Base-by-base conservation (phyloP, 2,888 invertebrate genomes). In the Sarcophaga caerulescens region DNA sequence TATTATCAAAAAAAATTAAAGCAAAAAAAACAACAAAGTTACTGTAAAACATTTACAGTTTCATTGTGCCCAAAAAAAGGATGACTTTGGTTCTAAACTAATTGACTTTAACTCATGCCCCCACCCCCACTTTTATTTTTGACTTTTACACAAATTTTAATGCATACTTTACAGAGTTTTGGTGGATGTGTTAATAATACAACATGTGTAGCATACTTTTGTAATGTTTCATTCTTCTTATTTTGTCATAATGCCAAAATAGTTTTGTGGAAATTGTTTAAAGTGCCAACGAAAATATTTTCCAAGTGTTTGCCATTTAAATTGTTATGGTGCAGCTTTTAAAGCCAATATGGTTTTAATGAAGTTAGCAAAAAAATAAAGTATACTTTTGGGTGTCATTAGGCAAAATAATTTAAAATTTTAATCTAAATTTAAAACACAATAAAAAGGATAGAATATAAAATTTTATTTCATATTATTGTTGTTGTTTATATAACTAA, bases 91-190 rank as follows among this genome's bases (percentile, higher is more conserved):
- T 17, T 52, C 8, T 57, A 60, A 81, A 85, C 81, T 85, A 85
- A 85, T 82, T 82, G 85, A 81, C 81, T 78, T 82, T 79, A 85
- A 82, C 79, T 78, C 85, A 57, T 79, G 63, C 52, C 35, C 35
- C 35, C 10, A 35, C 10, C 8, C 35, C 0, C 35, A 35, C 35
- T 10, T 2, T 1, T 2, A 35, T 1, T 35, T 35, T 35, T 35
- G 10, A 10, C 35, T 45, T 81, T 23, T 62, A 12, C 8, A 19
- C 57, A 70, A 57, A 11, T 47, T 21, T 47, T 65, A 75, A 71
- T 70, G 75, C 59, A 84, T 65, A 75, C 68, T 78, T 78, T 73
- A 25, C 68, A 47, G 60, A 17, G 68, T 57, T 74, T 69, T 63
- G 47, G 62, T 23, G 12, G 21, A 60, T 11, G 68, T 66, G 52